Conservation (phyloP, 2,113 vertebrate genomes). For the Gambusia affinis region DNA sequence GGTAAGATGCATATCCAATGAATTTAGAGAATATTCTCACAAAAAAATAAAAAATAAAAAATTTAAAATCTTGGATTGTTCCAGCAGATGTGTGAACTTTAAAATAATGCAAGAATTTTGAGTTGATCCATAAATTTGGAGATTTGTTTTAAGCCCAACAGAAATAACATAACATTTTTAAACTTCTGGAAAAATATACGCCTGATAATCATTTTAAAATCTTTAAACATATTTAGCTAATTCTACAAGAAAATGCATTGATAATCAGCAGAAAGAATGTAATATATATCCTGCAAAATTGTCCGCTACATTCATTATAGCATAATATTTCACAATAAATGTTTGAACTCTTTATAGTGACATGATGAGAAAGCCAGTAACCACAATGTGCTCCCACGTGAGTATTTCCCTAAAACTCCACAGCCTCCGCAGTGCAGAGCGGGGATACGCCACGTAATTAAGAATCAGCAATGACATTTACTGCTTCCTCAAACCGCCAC, state of each 20-base stretch:
- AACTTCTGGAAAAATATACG: background rate
- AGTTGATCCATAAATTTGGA: no score
- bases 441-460: conserved; percentile 49
- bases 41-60: background rate
- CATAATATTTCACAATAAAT: background rate
- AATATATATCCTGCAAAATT: background rate
- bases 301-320: background rate
- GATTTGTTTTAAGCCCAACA: no score
- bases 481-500: conserved; percentile 54
- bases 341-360: conserved; percentile 20
- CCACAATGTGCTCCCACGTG: conserved; percentile 44
- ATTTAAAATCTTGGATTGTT: background rate
- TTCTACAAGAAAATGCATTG: background rate
- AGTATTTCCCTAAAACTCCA: conserved; percentile 28
- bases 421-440: conserved; percentile 19
- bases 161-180: background rate
- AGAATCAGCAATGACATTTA: conserved; percentile 73
- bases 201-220: background rate
- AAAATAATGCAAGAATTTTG: background rate
- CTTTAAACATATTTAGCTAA: background rate
- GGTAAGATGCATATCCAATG: background rate
- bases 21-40: background rate
- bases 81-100: background rate
- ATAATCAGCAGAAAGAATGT: background rate
- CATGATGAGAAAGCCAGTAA: conserved; percentile 36